Evolutionary conservation across 53 echinoderm and acorn worm genomes (phyloP).

Genomic region (Luidia sarsii): DNA sequence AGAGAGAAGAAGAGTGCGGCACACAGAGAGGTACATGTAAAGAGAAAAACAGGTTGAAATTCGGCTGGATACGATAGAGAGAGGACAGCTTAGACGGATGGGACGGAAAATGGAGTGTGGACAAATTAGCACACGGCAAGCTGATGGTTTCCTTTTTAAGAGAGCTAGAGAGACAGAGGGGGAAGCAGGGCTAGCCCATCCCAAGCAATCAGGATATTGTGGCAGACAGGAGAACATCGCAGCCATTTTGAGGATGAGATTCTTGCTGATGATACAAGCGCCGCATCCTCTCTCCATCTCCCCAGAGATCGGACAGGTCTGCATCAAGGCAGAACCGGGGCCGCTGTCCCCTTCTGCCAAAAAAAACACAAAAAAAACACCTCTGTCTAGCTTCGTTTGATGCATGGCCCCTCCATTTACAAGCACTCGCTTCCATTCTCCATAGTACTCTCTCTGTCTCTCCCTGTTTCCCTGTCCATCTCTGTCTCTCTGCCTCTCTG

Average conservation of each 20-base stretch:
- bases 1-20: no score
- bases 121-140: constrained; percentile 5
- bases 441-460: no score
- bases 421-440: no score
- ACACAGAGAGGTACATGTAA: no score
- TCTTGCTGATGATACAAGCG: neutral
- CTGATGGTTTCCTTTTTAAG: neutral
- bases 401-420: no score
- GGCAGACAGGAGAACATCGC: constrained; percentile 34
- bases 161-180: no score
- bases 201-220: constrained; percentile 1
- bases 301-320: neutral
- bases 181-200: neutral
- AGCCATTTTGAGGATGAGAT: neutral
- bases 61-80: no score
- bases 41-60: no score
- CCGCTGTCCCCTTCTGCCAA: neutral
- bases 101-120: neutral
- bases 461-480: no score
- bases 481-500: no score
- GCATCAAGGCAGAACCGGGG: constrained; percentile 35
- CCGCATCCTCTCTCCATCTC: constrained; percentile 8
- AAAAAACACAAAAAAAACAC: neutral
- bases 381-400: neutral
- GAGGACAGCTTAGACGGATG: no score